phyloP scores from a whole-genome alignment of 2,888 invertebrate genomes.

The Gisinianus flammeolus region DNA sequence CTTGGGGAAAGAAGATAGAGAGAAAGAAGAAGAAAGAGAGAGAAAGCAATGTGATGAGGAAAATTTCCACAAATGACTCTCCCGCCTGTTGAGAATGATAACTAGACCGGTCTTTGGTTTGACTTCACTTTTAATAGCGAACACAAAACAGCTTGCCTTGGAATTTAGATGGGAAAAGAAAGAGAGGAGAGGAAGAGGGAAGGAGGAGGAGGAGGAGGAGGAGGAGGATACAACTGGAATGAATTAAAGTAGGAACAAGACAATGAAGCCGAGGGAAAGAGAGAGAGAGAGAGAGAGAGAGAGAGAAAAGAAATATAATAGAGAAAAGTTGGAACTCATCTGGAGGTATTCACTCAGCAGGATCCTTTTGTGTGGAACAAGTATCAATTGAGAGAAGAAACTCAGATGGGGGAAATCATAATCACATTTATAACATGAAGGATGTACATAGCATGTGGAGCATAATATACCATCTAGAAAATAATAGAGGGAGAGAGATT shows the following conservation, averaged over 20 bases:
- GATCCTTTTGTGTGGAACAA: constrained; percentile 22
- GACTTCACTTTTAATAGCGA: neutral
- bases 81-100: constrained; percentile 35
- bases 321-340: constrained; percentile 18
- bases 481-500: neutral
- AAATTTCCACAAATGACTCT: constrained; percentile 31
- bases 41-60: constrained; percentile 27
- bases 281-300: constrained; percentile 14
- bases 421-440: constrained; percentile 11
- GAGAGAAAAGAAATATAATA: constrained; percentile 10
- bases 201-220: neutral
- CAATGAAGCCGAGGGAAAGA: constrained; percentile 2
- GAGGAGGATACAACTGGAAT: neutral
- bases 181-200: neutral
- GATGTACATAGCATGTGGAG: neutral
- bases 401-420: neutral
- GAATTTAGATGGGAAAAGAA: neutral
- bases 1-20: neutral
- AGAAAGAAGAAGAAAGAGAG: neutral
- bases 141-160: neutral
- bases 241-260: constrained; percentile 2
- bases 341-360: constrained; percentile 26
- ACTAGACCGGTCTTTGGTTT: neutral
- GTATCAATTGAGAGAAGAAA: constrained; percentile 26
- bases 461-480: neutral